A percentile compares a stretch with the other conserved stretches of the same genome.
These are phyloP conservation scores for Acanthosoma haemorrhoidale DNA, from an alignment of 2,888 invertebrate species.

Conservation along the genomic window DNA sequence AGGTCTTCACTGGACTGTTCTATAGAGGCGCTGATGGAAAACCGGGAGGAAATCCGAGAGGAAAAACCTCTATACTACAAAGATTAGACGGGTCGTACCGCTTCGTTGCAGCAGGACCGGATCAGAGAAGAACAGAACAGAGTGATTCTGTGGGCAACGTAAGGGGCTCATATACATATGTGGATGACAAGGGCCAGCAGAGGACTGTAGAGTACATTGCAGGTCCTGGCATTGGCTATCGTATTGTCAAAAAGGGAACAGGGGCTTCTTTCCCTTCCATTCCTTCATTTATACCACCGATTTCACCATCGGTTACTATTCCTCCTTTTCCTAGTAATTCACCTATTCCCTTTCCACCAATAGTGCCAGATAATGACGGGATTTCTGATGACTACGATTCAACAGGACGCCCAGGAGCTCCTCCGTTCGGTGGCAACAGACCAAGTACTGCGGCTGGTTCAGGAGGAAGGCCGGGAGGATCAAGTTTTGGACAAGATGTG, in stretches of 20 bases:
- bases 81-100: conserved; percentile 69
- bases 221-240: conserved; percentile 71
- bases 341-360: background rate
- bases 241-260: conserved; percentile 64
- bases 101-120: conserved; percentile 69
- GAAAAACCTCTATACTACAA: conserved; percentile 65
- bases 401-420: conserved; percentile 50
- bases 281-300: conserved; percentile 54
- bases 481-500: conserved; percentile 30
- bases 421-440: background rate
- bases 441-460: conserved; percentile 22
- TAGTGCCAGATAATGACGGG: background rate
- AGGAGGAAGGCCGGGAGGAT: conserved; percentile 40
- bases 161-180: conserved; percentile 68
- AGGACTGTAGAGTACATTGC: conserved; percentile 72
- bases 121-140: conserved; percentile 67
- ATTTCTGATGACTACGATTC: background rate
- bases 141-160: conserved; percentile 67
- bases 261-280: conserved; percentile 60
- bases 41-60: conserved; percentile 51
- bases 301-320: background rate
- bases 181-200: conserved; percentile 72
- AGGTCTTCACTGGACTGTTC: conserved; percentile 48
- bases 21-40: conserved; percentile 57
- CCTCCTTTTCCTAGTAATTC: conserved; percentile 46